These are phyloP conservation scores for Leptinotarsa haldemani DNA, from an alignment of 2,888 invertebrate species.

Conservation along the genomic window DNA sequence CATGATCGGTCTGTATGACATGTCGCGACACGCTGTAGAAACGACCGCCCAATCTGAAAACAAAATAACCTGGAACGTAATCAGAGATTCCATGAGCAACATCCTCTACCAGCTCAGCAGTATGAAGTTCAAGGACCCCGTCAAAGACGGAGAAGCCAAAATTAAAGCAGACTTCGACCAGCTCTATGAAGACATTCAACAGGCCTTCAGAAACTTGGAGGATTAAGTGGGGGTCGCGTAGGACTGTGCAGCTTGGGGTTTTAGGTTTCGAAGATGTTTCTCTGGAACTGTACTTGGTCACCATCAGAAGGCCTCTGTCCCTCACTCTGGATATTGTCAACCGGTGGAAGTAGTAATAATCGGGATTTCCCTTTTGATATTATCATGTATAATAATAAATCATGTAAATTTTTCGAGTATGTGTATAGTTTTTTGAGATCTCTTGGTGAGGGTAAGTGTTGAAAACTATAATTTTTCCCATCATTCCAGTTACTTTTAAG, in stretches of 20 bases:
- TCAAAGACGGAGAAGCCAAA: constrained; percentile 97
- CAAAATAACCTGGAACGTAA: constrained; percentile 98
- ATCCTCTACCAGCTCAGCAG: constrained; percentile 96
- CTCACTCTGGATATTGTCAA: constrained; percentile 41
- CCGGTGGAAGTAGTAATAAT: constrained; percentile 33
- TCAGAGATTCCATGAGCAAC: constrained; percentile 96
- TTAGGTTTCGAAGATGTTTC: constrained; percentile 27
- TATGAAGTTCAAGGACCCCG: constrained; percentile 99
- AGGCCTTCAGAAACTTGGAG: constrained; percentile 98
- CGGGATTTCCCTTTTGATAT: constrained; percentile 49
- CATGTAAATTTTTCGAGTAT: constrained; percentile 45
- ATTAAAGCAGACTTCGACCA: constrained; percentile 98
- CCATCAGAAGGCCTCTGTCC: constrained; percentile 35
- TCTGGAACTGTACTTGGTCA: constrained; percentile 15
- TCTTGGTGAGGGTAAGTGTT: constrained; percentile 54
- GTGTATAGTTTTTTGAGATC: constrained; percentile 43
- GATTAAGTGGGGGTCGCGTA: constrained; percentile 73
- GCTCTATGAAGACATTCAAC: constrained; percentile 95
- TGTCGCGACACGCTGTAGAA: constrained; percentile 98
- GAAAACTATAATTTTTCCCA: constrained; percentile 50
- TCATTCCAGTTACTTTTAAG: constrained; percentile 56
- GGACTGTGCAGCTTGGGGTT: constrained; percentile 22
- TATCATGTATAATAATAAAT: constrained; percentile 53
- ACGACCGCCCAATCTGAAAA: constrained; percentile 98
- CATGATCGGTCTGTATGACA: constrained; percentile 98